Base-by-base conservation (phyloP, 2,888 invertebrate species). In the Ophraella communa region DNA sequence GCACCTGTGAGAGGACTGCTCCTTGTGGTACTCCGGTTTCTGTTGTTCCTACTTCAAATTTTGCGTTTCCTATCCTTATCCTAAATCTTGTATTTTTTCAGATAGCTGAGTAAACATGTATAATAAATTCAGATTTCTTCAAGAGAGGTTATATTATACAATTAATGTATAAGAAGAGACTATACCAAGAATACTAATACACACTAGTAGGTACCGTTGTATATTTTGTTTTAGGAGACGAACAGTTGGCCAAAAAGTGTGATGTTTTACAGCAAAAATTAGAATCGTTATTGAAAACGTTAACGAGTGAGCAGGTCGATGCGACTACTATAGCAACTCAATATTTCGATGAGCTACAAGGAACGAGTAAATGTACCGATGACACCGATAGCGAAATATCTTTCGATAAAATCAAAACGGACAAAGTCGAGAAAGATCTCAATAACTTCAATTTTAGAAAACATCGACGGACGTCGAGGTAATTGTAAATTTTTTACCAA, bases 221-320 rank as follows among this genome's bases (percentile, higher is more conserved):
- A 24, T 8, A 10, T 57, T 30, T 35, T 20, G 20, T 64, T 66
- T 44, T 21, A 71, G 87, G 86, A 18, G 89, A 89, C 72, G 87
- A 88, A 63, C 86, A 86, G 71, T 80, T 91, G 70, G 83, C 84
- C 51, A 84, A 87, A 68, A 90, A 91, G 83, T 93, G 92, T 79
- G 88, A 89, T 73, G 85, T 89, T 58, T 84, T 94, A 67, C 88
- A 90, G 75, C 89, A 91, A 74, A 94, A 94, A 80, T 84, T 94
- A 64, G 90, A 90, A 74, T 85, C 88, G 78, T 82, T 94, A 52
- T 83, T 94, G 72, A 87, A 89, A 76, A 89, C 91, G 0, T 82
- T 94, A 69, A 88, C 89, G 63, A 88, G 89, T 72, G 91, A 92
- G 76, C 88, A 89, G 68, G 81, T 81, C 30, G 82, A 84, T 51